Base-by-base conservation (phyloP, 2,797 vertebrate genomes). In the Chromobotia macracanthus region DNA sequence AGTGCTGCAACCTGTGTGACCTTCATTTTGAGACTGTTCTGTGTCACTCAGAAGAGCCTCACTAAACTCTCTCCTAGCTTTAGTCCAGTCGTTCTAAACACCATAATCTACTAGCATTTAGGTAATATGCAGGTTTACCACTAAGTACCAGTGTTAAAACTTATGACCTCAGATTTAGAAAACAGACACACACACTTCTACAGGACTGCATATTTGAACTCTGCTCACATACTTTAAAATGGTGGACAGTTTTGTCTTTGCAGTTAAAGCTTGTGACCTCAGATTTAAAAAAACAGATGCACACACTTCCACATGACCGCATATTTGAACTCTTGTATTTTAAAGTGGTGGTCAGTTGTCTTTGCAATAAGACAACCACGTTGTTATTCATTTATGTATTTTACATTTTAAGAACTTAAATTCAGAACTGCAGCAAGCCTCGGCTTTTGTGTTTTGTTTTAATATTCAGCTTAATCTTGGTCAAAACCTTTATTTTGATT, bases 81-180 rank as follows among this genome's bases (percentile, higher is more conserved):
- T 15, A 68, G 41, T 51, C 55, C 55, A 71, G 38, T 76, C 35
- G 60, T 61, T 61, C 72, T 3, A 72, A 25, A 67, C 63, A 5
- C 23, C 11, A 3, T 70, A 63, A 67, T 64, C 19, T 70, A 70
- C 31, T 44, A 55, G 73, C 31, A 68, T 66, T 78, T 63, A 48
- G 48, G 25, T 21, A 31, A 41, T 65, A 75, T 46, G n/a, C 55
- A 65, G 35, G 46, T 51, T 67, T 75, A 51, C 72, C 60, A 9
- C 77, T 72, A 80, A 76, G 4, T 80, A 75, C 48, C 48, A 75
- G 46, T 38, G 19, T 74, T 73, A 63, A 21, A 67, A 64, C 12
- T 71, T 75, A 50, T 69, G 56, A 69, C 38, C 3, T 69, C 55
- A 61, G 48, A 63, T 61, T 63, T 63, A 3, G 61, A 61, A 70